These are phyloP conservation scores for Pseudomyrmex concolor DNA, from an alignment of 1,140 invertebrate species.

Conservation along the genomic window DNA sequence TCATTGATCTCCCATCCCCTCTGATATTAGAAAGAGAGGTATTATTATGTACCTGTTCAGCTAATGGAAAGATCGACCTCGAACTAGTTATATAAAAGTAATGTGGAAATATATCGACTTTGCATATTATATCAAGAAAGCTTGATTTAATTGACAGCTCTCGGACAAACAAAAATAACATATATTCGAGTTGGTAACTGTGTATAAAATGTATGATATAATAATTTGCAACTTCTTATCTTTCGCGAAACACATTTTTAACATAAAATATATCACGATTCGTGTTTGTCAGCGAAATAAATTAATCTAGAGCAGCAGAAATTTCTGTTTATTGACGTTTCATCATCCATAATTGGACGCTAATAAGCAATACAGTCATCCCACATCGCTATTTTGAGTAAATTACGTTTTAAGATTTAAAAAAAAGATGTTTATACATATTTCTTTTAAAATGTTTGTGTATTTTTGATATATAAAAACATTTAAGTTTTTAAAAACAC, in stretches of 20 bases:
- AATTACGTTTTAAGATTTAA: too few relatives aligned
- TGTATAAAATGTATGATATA: not conserved
- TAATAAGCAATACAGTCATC: too few relatives aligned
- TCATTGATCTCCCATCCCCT: too few relatives aligned
- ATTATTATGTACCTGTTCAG: not conserved
- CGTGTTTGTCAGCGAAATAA: conserved; percentile 1
- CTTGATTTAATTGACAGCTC: conserved; percentile 1
- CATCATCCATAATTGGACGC: too few relatives aligned
- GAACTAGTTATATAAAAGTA: not conserved
- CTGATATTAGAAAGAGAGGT: not conserved
- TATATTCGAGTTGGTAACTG: not conserved
- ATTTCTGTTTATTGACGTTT: not conserved
- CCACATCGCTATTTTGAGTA: too few relatives aligned
- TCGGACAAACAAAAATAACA: not conserved
- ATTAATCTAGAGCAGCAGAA: not conserved
- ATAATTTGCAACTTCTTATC: not conserved
- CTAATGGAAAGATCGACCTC: not conserved
- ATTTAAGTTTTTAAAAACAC: too few relatives aligned
- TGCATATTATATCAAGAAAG: conserved; percentile 11
- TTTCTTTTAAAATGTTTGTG: too few relatives aligned
- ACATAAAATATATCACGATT: conserved; percentile 2
- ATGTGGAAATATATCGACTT: not conserved
- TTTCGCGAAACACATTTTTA: not conserved
- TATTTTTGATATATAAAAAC: too few relatives aligned
- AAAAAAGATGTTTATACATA: too few relatives aligned